Conservation (phyloP, 2,888 invertebrate genomes). For the Aphidoletes aphidimyza region DNA sequence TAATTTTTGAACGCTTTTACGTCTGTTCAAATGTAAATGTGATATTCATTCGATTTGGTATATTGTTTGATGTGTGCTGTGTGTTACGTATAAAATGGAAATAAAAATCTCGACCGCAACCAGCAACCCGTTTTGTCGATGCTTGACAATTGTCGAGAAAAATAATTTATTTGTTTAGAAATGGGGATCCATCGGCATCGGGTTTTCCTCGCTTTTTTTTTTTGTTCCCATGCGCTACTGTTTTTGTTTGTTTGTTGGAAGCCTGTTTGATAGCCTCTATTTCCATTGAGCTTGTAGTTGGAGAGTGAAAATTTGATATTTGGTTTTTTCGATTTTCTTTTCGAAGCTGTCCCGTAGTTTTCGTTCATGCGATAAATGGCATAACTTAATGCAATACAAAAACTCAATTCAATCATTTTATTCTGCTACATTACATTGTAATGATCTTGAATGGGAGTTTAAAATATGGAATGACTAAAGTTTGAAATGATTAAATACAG, state of each 20-base stretch:
- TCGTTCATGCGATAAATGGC: too few species aligned
- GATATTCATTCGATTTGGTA: slow-evolving; percentile 9
- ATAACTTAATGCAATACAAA: neutral
- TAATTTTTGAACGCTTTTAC: neutral
- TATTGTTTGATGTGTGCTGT: neutral
- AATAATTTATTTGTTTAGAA: slow-evolving; percentile 37
- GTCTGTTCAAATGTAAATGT: slow-evolving; percentile 9
- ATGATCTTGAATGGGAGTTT: slow-evolving; percentile 52
- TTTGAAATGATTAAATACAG: slow-evolving; percentile 3
- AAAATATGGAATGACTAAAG: slow-evolving; percentile 34
- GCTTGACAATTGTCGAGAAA: neutral
- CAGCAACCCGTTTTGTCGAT: neutral
- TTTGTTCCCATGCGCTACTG: neutral
- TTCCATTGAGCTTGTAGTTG: too few species aligned
- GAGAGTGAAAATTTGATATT: too few species aligned
- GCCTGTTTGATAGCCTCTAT: slow-evolving; percentile 17
- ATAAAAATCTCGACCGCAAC: neutral
- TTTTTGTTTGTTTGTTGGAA: neutral
- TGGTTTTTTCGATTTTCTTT: too few species aligned
- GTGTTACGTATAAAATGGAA: neutral
- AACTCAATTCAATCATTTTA: slow-evolving; percentile 42
- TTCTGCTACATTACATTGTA: slow-evolving; percentile 51
- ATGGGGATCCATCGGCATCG: slow-evolving; percentile 11
- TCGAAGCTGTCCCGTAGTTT: too few species aligned
- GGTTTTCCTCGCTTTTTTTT: neutral